Conservation (phyloP, 2,888 invertebrate genomes). For the Ophion ventricosus region DNA sequence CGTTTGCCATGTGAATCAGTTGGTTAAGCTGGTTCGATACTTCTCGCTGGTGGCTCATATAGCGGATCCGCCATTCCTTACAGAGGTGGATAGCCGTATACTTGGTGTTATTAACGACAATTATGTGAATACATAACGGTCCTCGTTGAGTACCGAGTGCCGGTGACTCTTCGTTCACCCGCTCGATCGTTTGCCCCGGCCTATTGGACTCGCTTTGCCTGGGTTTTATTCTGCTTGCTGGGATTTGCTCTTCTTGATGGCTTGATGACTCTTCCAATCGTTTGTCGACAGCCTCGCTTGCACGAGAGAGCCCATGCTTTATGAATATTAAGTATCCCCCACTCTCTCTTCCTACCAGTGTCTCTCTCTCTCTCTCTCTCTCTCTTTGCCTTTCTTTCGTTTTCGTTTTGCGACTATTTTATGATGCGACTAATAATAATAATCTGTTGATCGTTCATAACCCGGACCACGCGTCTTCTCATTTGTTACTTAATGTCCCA, state of each 20-base stretch:
- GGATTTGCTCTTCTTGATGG: constrained; percentile 37
- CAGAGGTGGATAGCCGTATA: constrained; percentile 63
- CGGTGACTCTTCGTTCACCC: constrained; percentile 30
- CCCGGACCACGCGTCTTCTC: constrained; percentile 53
- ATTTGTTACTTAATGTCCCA: constrained; percentile 32
- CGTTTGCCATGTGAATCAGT: not conserved
- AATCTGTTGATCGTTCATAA: constrained; percentile 70
- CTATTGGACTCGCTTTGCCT: constrained; percentile 37
- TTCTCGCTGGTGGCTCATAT: constrained; percentile 46
- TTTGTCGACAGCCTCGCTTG: constrained; percentile 32
- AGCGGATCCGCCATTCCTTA: constrained; percentile 56
- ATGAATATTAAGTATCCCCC: constrained; percentile 74
- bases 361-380: constrained; percentile 23
- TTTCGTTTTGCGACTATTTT: constrained; percentile 55
- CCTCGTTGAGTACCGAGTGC: constrained; percentile 46
- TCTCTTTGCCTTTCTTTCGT: constrained; percentile 14
- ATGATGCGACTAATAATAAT: constrained; percentile 71
- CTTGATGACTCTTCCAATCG: constrained; percentile 45
- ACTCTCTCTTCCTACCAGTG: constrained; percentile 18
- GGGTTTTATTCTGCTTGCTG: constrained; percentile 15
- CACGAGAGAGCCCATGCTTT: constrained; percentile 62
- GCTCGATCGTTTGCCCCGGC: constrained; percentile 37
- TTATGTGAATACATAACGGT: constrained; percentile 63
- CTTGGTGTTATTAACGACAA: constrained; percentile 66
- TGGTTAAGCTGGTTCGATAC: constrained; percentile 39